Percentiles rank a stretch among this genome's conserved stretches.
Evolutionary conservation across 2,888 invertebrate species (phyloP).

Genomic region (Anaspis maculata): DNA sequence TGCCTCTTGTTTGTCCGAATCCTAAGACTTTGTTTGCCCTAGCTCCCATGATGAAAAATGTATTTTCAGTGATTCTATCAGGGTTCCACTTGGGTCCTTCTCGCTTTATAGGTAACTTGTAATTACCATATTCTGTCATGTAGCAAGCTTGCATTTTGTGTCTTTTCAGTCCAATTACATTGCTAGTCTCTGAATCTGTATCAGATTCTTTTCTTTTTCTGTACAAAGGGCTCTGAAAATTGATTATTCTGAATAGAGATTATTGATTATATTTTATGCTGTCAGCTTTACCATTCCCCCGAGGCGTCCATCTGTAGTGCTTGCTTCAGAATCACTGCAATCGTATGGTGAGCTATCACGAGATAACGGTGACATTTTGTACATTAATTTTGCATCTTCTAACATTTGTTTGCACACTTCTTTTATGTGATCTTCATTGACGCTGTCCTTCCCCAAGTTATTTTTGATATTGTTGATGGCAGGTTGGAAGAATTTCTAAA

Average conservation of each 20-base stretch:
- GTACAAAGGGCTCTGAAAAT: slow-evolving; percentile 47
- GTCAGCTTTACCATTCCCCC: slow-evolving; percentile 33
- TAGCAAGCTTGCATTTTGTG: slow-evolving; percentile 31
- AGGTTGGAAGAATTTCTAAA: slow-evolving; percentile 72
- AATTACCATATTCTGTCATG: slow-evolving; percentile 41
- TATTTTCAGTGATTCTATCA: slow-evolving; percentile 59
- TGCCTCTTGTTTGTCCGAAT: slow-evolving; percentile 64
- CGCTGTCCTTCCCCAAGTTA: slow-evolving; percentile 67
- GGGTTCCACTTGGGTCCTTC: slow-evolving; percentile 69
- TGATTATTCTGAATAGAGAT: slow-evolving; percentile 1
- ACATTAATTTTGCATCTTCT: slow-evolving; percentile 68
- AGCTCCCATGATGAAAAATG: slow-evolving; percentile 72
- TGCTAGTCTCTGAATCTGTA: slow-evolving; percentile 53
- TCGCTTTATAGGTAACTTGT: slow-evolving; percentile 43
- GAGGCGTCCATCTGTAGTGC: slow-evolving; percentile 45
- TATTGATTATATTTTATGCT: neutral
- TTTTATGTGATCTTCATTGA: slow-evolving; percentile 65
- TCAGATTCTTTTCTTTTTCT: slow-evolving; percentile 60
- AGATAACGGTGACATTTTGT: slow-evolving; percentile 46
- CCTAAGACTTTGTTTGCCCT: slow-evolving; percentile 67
- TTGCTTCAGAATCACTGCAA: slow-evolving; percentile 48
- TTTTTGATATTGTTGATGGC: slow-evolving; percentile 68
- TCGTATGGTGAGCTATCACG: slow-evolving; percentile 48
- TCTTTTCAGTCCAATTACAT: slow-evolving; percentile 36
- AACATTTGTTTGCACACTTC: slow-evolving; percentile 70